These are phyloP conservation scores for Erythrolamprus reginae DNA, from an alignment of 2,113 vertebrate genomes.

Conservation along the genomic window DNA sequence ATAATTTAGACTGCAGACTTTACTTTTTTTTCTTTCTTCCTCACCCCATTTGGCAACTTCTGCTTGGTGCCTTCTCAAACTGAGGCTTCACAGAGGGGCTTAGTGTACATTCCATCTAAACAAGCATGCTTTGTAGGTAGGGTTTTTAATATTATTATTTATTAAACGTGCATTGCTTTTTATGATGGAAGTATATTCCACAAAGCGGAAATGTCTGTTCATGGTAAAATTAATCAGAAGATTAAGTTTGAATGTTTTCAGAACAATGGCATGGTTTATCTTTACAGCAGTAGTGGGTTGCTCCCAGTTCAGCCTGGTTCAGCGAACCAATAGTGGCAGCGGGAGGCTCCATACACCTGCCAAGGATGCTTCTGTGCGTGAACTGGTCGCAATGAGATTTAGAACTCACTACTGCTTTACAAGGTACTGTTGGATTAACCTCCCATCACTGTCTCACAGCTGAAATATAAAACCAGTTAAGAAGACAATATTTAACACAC, in stretches of 20 bases:
- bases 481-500: slow-evolving; percentile 27
- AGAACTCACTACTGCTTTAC: neutral
- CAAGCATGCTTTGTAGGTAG: neutral
- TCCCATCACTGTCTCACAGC: slow-evolving; percentile 48
- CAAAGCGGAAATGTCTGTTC: slow-evolving; percentile 45
- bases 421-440: slow-evolving; percentile 34
- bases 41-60: neutral
- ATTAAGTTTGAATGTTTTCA: slow-evolving; percentile 46
- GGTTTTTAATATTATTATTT: slow-evolving; percentile 27
- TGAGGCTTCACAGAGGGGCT: no score
- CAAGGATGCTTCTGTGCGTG: no score
- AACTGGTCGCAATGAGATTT: no score
- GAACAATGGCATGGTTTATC: slow-evolving; percentile 45
- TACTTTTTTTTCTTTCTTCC: neutral
- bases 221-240: slow-evolving; percentile 63
- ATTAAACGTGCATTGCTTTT: slow-evolving; percentile 30
- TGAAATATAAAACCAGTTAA: slow-evolving; percentile 38
- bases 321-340: no score
- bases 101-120: neutral
- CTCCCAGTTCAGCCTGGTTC: no score
- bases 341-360: no score
- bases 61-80: neutral
- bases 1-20: neutral
- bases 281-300: neutral
- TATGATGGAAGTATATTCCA: slow-evolving; percentile 30